These are phyloP conservation scores for Cryptotis parvus DNA, from an alignment of 2,113 vertebrate species.

Conservation along the genomic window DNA sequence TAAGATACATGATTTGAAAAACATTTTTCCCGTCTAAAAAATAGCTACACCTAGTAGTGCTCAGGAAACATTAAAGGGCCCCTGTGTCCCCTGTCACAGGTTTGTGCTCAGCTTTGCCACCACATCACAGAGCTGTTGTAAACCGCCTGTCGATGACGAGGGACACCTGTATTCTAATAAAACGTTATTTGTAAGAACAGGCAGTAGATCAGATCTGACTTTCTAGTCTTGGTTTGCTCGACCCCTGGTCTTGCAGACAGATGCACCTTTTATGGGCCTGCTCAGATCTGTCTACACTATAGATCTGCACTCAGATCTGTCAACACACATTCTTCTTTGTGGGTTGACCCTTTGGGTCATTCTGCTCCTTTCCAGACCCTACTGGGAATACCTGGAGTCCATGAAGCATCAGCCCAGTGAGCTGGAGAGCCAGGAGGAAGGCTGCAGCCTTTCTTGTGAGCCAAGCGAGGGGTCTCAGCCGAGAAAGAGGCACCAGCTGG, in stretches of 20 bases:
- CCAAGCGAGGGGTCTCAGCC: not conserved
- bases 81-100: not conserved
- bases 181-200: not conserved
- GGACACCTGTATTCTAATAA: not conserved
- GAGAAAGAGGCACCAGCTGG: not conserved
- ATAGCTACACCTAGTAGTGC: too few relatives aligned
- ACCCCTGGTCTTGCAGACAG: conserved; percentile 56
- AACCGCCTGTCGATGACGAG: too few relatives aligned
- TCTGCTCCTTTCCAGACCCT: conserved; percentile 44
- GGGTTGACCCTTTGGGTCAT: conserved; percentile 10
- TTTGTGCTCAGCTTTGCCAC: not conserved
- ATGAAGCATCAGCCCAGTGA: not conserved
- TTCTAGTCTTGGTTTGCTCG: not conserved
- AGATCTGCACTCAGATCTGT: not conserved
- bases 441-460: not conserved
- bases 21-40: not conserved
- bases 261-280: conserved; percentile 72
- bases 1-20: not conserved
- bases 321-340: not conserved
- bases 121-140: too few relatives aligned
- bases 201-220: not conserved
- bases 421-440: not conserved
- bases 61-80: too few relatives aligned
- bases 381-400: conserved; percentile 50
- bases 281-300: not conserved